Percentiles rank a stretch among this genome's conserved stretches.
These are phyloP conservation scores for Acleris emargana DNA, from an alignment of 2,888 invertebrate genomes.

Conservation along the genomic window DNA sequence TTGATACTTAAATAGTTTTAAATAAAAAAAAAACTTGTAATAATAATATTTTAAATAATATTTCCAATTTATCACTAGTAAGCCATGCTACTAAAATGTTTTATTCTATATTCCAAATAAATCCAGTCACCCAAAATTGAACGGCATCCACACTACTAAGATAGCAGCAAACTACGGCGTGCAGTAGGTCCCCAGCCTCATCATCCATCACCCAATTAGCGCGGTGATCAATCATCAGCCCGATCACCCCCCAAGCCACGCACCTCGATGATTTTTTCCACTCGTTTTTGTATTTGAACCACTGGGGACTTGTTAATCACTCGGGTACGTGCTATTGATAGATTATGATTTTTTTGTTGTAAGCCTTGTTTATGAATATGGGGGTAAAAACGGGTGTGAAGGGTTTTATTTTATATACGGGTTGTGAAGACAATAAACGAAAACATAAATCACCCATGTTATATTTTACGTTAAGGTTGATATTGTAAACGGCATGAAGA, in stretches of 20 bases:
- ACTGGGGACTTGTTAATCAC: constrained; percentile 78
- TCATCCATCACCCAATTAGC: constrained; percentile 93
- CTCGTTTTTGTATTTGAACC: constrained; percentile 56
- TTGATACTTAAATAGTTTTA: too few relatives aligned
- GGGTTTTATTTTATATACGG: background rate
- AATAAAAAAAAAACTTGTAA: too few relatives aligned
- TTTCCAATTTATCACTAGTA: too few relatives aligned
- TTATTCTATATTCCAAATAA: too few relatives aligned
- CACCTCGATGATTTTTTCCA: constrained; percentile 74
- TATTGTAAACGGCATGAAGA: too few relatives aligned
- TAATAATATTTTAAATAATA: too few relatives aligned
- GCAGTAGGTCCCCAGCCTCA: constrained; percentile 41
- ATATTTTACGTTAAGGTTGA: too few relatives aligned
- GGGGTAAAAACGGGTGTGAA: constrained; percentile 2
- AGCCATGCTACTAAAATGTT: too few relatives aligned
- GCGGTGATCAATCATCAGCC: constrained; percentile 88
- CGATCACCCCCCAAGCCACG: constrained; percentile 76
- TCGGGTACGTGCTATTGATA: constrained; percentile 47
- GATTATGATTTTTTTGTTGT: constrained; percentile 29
- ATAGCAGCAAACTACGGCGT: constrained; percentile 15
- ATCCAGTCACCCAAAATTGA: background rate
- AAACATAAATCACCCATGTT: too few relatives aligned
- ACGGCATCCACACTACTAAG: constrained; percentile 6
- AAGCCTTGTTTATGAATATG: constrained; percentile 14
- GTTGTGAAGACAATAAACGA: too few relatives aligned